Base-by-base conservation (phyloP, 2,797 vertebrate species). In the Characodon lateralis region DNA sequence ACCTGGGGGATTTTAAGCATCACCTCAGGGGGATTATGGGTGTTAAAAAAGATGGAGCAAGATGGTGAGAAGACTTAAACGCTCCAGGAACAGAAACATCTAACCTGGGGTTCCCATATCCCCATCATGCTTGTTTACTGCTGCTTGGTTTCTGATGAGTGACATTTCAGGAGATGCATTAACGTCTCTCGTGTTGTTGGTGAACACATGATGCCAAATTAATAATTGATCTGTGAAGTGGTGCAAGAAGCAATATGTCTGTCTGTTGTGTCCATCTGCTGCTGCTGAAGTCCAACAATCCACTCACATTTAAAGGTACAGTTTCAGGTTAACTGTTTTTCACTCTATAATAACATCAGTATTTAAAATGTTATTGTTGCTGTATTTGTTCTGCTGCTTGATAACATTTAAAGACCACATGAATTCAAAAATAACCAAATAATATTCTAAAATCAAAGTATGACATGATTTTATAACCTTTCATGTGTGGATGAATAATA, bases 181-280 rank as follows among this genome's bases (percentile, higher is more conserved):
- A 91, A 87, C 78, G 83, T 74, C 79, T 61, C 53, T n/a, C 69
- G 72, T 76, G 78, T 84, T 81, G 78, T 77, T 70, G 72, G 9
- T 78, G 85, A 68, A 43, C 65, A 72, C 77, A 85, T 87, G 85
- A 88, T 83, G 81, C 76, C 73, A 88, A 88, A 94, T 96, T 86
- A 96, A 96, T 96, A 95, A 96, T 96, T 95, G 87, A 96, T 95
- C 89, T 88, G 90, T 87, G 76, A 87, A 91, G 83, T 90, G 86
- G 89, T 75, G 90, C 83, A 85, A 93, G 85, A 90, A 88, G 90
- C 89, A 78, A 92, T 92, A 93, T 91, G 92, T 90, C 91, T 94
- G 93, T 91, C 94, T 91, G 85, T 92, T 79, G 74, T 76, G 87
- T 89, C 89, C 93, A 95, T 95, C 92, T 95, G 93, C 90, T 85